Conservation (phyloP, 2,888 invertebrate genomes). For the Anticlea derivata region DNA sequence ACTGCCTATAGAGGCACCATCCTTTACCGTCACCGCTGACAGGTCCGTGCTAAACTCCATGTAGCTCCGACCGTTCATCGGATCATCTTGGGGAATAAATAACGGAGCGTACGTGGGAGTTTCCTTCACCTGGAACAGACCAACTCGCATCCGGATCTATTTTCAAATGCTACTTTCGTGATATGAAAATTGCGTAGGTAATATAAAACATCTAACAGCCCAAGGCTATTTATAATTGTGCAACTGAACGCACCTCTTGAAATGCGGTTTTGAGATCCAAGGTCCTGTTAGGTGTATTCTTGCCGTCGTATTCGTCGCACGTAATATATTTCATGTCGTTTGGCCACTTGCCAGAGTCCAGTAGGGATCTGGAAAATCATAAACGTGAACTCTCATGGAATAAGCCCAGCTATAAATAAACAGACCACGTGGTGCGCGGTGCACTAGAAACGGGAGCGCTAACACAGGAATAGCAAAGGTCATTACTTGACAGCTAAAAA, state of each 20-base stretch:
- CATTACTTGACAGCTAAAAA: conserved; percentile 89
- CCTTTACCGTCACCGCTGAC: conserved; percentile 87
- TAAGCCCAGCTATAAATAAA: conserved; percentile 72
- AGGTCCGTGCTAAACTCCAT: conserved; percentile 90
- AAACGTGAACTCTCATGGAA: conserved; percentile 71
- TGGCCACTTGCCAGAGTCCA: conserved; percentile 89
- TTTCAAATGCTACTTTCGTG: conserved; percentile 10
- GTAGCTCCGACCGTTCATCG: conserved; percentile 88
- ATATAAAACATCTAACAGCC: background rate
- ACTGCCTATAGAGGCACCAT: conserved; percentile 89
- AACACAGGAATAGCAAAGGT: conserved; percentile 60
- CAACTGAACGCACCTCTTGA: conserved; percentile 81
- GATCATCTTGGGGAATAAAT: conserved; percentile 84
- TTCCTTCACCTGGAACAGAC: conserved; percentile 79
- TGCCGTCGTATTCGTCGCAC: conserved; percentile 91
- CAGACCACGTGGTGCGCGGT: conserved; percentile 56
- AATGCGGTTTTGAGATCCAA: conserved; percentile 88
- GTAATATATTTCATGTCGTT: conserved; percentile 88
- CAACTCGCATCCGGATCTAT: conserved; percentile 21
- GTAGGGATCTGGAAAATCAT: conserved; percentile 85
- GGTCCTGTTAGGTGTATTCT: conserved; percentile 88
- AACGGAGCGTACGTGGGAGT: conserved; percentile 88
- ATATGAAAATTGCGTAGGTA: background rate
- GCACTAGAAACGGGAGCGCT: conserved; percentile 55
- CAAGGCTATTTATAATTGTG: conserved; percentile 1